Conservation (phyloP, 2,888 invertebrate species). For the Spicauda simplicius region DNA sequence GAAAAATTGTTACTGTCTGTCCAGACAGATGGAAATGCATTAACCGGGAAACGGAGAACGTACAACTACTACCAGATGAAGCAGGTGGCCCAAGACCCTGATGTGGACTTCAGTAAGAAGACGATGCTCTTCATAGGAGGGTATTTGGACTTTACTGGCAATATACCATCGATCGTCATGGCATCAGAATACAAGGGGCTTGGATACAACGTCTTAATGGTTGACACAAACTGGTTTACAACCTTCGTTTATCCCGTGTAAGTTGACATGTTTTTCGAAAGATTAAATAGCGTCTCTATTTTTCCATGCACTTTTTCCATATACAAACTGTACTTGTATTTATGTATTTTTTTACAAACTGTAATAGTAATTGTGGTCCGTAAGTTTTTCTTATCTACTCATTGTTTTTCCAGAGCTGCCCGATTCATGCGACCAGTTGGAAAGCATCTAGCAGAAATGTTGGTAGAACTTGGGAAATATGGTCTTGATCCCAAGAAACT, state of each 20-base stretch:
- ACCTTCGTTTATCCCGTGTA: slow-evolving; percentile 60
- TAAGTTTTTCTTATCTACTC: too few relatives aligned
- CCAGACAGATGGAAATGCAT: slow-evolving; percentile 44
- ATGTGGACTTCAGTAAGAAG: slow-evolving; percentile 51
- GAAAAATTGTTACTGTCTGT: slow-evolving; percentile 51
- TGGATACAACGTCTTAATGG: slow-evolving; percentile 60
- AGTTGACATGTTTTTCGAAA: slow-evolving; percentile 45
- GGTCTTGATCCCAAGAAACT: slow-evolving; percentile 45
- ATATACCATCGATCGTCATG: slow-evolving; percentile 46
- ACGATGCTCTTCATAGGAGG: slow-evolving; percentile 62
- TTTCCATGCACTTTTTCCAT: too few relatives aligned
- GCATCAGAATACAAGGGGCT: slow-evolving; percentile 51
- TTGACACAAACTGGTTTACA: slow-evolving; percentile 60
- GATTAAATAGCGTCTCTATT: too few relatives aligned
- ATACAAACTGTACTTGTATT: too few relatives aligned
- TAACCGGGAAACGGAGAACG: slow-evolving; percentile 43
- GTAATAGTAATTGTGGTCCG: too few relatives aligned
- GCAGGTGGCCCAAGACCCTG: slow-evolving; percentile 51
- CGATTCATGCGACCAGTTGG: slow-evolving; percentile 45
- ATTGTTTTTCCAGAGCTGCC: slow-evolving; percentile 3
- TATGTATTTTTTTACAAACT: too few relatives aligned
- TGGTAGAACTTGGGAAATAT: slow-evolving; percentile 41
- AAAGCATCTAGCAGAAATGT: slow-evolving; percentile 43
- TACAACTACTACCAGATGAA: slow-evolving; percentile 61
- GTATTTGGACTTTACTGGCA: slow-evolving; percentile 57